Percentiles rank a stretch among this genome's conserved stretches.
Conservation (phyloP, 2,888 invertebrate genomes). For the Temnothorax unifasciatus region DNA sequence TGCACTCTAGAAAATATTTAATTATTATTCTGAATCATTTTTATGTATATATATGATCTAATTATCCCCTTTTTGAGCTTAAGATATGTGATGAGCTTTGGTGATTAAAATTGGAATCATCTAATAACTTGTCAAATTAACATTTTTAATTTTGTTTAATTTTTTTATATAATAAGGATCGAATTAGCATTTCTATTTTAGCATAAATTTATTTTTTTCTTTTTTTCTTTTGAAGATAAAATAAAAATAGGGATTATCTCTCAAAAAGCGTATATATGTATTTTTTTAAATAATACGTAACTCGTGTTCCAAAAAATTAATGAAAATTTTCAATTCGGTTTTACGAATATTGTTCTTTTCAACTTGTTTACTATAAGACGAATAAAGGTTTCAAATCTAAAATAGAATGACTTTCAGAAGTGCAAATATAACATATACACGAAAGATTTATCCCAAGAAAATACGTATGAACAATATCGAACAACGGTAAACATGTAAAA, state of each 20-base stretch:
- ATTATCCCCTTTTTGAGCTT: neutral
- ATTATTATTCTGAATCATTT: conserved; percentile 11
- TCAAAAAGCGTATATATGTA: neutral
- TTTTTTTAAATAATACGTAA: neutral
- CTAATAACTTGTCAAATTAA: neutral
- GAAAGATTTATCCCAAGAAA: neutral
- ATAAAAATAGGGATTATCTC: neutral
- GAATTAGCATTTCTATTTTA: neutral
- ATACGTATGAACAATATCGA: conserved; percentile 1
- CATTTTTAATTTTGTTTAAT: neutral
- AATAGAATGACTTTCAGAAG: neutral
- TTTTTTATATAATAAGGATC: neutral
- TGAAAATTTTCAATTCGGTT: neutral
- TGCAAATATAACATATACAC: neutral
- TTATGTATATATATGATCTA: neutral
- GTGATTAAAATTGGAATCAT: neutral
- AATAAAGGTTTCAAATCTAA: neutral
- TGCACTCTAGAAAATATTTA: neutral
- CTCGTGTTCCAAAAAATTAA: neutral
- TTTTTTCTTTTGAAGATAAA: neutral
- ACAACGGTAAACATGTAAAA: conserved; percentile 8
- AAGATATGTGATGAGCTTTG: neutral
- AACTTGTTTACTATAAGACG: neutral
- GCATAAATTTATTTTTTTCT: neutral
- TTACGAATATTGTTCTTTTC: neutral